A percentile compares a stretch with the other conserved stretches of the same genome.
Conservation (phyloP, 2,888 invertebrate species). For the Morinoia aosen region DNA sequence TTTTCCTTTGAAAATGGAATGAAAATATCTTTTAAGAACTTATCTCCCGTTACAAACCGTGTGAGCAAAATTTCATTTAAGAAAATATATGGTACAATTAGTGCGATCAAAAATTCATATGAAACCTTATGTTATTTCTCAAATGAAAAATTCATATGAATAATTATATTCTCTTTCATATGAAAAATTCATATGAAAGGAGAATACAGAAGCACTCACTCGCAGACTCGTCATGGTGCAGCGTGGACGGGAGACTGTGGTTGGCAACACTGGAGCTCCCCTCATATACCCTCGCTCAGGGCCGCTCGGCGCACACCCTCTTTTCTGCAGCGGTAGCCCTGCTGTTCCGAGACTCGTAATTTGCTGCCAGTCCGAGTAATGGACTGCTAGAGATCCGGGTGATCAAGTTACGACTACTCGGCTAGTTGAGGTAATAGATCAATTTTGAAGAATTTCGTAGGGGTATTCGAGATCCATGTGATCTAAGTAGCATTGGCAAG, state of each 20-base stretch:
- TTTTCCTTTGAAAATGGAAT: too few relatives aligned
- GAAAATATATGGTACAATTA: too few relatives aligned
- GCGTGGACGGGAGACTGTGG: slow-evolving; percentile 5
- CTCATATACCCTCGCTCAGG: slow-evolving; percentile 43
- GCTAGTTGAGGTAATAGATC: not conserved
- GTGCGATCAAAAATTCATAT: too few relatives aligned
- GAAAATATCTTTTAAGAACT: too few relatives aligned
- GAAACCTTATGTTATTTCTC: too few relatives aligned
- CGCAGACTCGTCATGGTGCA: not conserved
- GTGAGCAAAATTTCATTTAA: too few relatives aligned
- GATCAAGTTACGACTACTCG: not conserved
- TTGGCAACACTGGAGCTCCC: not conserved
- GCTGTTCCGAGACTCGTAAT: not conserved
- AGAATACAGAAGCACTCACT: not conserved
- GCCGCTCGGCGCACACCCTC: not conserved
- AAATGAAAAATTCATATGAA: too few relatives aligned
- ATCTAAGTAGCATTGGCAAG: too few relatives aligned
- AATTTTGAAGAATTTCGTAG: not conserved
- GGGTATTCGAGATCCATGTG: not conserved
- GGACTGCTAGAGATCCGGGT: not conserved
- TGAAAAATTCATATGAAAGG: not conserved
- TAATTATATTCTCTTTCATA: too few relatives aligned
- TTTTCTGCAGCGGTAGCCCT: not conserved
- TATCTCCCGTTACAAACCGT: too few relatives aligned
- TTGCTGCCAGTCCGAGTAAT: not conserved